Base-by-base conservation (phyloP, 2,113 vertebrate genomes). In the Andinoacara biseriatus region DNA sequence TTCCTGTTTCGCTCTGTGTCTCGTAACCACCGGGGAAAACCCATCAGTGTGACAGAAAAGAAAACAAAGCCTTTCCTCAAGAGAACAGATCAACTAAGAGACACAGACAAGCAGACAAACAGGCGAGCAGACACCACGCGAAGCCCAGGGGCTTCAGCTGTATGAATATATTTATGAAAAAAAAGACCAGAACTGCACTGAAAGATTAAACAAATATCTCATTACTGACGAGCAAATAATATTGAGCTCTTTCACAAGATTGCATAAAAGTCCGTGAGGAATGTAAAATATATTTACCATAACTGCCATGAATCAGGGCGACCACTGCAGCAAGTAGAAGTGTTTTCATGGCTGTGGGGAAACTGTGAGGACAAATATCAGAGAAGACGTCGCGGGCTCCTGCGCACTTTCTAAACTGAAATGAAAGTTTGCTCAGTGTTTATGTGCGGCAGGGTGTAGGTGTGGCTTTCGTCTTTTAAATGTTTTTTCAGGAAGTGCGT, bases 221-320 rank as follows among this genome's bases (percentile, higher is more conserved):
- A 76, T 60, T 24, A 72, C 29, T 43, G 8, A 74, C 11, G 5
- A 80, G 20, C 4, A 69, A 83, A 83, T 54, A 75, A 2, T 62
- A 76, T 38, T 33, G 24, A 58, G 35, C 18, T 20, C 9, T 76
- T 38, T 58, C 1, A 33, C 6, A 20, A 11, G 9, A 59, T 5
- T 74, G 54, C 46, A 24, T 33, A 63, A 56, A 4, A 22, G 20
- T 40, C 3, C 8, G 38, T 35, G 15, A 77, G 38, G 40, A 61
- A 58, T 26, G 26, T 18, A 62, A 67, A 52, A 46, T 29, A 92
- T 94, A 95, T 92, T 95, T 95, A 96, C 95, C 95, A 76, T 62
- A 80, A 78, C 49, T 92, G 85, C 77, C 63, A 31, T 88, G 89
- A 46, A 93, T 76, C 62, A 91, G 58, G 40, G 76, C 86, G 57